A percentile compares a stretch with the other conserved stretches of the same genome.
Conservation (phyloP, 2,113 vertebrate genomes). For the Alosa alosa region DNA sequence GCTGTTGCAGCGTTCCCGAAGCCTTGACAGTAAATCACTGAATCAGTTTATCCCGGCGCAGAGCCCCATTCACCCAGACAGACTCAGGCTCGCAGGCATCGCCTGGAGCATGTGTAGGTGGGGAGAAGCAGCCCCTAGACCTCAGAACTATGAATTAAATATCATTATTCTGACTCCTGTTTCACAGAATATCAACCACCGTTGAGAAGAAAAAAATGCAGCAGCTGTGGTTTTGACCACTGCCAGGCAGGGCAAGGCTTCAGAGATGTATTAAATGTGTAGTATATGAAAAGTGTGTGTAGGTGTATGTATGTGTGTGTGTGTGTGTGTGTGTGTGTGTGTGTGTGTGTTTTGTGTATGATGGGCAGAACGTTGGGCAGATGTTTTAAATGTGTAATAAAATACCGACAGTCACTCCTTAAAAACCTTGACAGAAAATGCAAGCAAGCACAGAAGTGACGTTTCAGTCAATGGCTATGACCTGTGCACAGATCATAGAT, state of each 20-base stretch:
- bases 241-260: constrained; percentile 13
- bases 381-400: constrained; percentile 3
- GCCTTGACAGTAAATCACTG: neutral
- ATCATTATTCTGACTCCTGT: neutral
- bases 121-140: neutral
- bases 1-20: neutral
- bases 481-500: neutral
- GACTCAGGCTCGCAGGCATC: neutral
- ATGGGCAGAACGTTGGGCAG: neutral
- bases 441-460: neutral
- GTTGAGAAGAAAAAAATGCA: neutral
- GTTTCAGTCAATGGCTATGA: neutral
- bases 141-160: neutral
- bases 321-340: no score
- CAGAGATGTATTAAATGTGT: constrained; percentile 4
- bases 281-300: neutral
- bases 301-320: neutral
- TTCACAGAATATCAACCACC: neutral
- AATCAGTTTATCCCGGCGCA: neutral
- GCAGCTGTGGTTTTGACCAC: constrained; percentile 28
- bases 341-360: no score
- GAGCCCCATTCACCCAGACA: neutral
- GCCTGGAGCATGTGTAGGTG: neutral
- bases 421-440: neutral
- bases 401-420: neutral